Evolutionary conservation across 2,888 invertebrate species (phyloP).

Genomic region (Noctua pronuba): DNA sequence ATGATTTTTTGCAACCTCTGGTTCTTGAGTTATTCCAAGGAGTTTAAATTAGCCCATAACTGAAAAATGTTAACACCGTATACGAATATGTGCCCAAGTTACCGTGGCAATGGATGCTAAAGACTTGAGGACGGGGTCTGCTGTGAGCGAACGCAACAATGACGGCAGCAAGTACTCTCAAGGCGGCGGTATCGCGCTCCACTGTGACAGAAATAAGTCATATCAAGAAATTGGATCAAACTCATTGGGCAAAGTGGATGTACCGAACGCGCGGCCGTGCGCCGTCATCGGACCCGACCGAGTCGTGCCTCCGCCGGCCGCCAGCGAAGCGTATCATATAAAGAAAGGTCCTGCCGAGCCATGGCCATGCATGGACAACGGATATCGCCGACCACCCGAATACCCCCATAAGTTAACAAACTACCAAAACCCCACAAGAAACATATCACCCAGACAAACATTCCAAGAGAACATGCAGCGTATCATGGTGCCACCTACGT

Average conservation of each 20-base stretch:
- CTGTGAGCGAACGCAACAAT: conserved; percentile 81
- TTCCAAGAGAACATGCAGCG: conserved; percentile 90
- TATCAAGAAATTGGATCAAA: conserved; percentile 84
- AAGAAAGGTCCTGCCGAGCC: conserved; percentile 81
- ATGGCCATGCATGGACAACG: conserved; percentile 80
- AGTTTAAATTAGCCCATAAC: conserved; percentile 58
- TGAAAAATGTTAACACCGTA: conserved; percentile 80
- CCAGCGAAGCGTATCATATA: conserved; percentile 75
- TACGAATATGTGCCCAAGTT: conserved; percentile 75
- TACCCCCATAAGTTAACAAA: conserved; percentile 81
- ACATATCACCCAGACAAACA: conserved; percentile 90
- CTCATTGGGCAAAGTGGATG: conserved; percentile 85
- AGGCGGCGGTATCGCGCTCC: conserved; percentile 76
- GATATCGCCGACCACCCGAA: conserved; percentile 82
- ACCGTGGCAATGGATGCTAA: conserved; percentile 87
- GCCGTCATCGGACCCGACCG: conserved; percentile 89
- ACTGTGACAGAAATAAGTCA: conserved; percentile 81
- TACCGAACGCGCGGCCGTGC: conserved; percentile 84
- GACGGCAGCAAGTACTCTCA: conserved; percentile 85
- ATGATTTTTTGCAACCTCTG: conserved; percentile 70
- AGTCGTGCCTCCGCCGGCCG: conserved; percentile 78
- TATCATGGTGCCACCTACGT: conserved; percentile 86
- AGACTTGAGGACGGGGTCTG: conserved; percentile 82
- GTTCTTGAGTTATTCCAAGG: conserved; percentile 64
- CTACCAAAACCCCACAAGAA: conserved; percentile 82